phyloP scores from a whole-genome alignment of 2,113 vertebrate species.

The Jacana jacana region DNA sequence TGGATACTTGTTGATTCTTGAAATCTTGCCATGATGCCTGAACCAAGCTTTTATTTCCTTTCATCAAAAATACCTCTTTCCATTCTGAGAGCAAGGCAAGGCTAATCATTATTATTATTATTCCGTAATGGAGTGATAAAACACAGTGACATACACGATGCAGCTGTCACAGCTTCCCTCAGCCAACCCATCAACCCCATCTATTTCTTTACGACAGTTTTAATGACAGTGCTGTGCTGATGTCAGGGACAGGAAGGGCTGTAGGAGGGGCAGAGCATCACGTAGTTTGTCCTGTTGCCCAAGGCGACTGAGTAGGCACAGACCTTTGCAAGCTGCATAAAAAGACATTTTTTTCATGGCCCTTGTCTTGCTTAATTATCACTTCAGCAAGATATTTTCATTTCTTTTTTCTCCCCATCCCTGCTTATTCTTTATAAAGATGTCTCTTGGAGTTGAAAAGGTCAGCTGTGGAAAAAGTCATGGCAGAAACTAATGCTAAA shows the following conservation, averaged over 20 bases:
- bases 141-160: slow-evolving; percentile 17
- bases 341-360: slow-evolving; percentile 7
- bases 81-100: slow-evolving; percentile 12
- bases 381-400: slow-evolving; percentile 19
- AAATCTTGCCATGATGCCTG: background rate
- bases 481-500: background rate
- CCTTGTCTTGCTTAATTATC: slow-evolving; percentile 50
- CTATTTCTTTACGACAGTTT: background rate
- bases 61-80: slow-evolving; percentile 29
- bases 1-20: background rate
- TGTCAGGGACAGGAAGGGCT: slow-evolving; percentile 22
- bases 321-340: slow-evolving; percentile 2
- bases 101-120: slow-evolving; percentile 58
- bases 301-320: background rate
- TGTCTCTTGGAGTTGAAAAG: slow-evolving; percentile 24
- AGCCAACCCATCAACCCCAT: background rate
- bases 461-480: slow-evolving; percentile 2
- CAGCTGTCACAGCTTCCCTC: slow-evolving; percentile 53
- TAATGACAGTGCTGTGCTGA: background rate
- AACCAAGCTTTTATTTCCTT: slow-evolving; percentile 28
- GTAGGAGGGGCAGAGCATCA: background rate
- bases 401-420: background rate
- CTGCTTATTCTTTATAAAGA: background rate
- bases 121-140: slow-evolving; percentile 41
- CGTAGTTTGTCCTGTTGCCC: background rate